phyloP scores from a whole-genome alignment of 2,797 vertebrate species.

The Austrolebias charrua region DNA sequence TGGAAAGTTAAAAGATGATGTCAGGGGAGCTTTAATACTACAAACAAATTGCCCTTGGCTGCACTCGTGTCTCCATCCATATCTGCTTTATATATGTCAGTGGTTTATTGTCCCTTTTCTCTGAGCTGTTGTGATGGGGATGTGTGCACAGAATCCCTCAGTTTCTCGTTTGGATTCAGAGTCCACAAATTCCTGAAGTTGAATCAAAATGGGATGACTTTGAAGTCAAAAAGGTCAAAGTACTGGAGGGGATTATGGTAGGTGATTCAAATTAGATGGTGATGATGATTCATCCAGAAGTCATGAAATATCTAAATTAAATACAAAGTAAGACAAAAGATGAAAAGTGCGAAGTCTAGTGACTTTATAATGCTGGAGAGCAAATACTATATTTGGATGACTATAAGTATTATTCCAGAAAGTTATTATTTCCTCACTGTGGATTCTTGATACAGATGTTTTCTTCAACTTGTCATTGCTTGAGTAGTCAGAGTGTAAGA shows the following conservation, averaged over 20 bases:
- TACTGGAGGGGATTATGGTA: constrained; percentile 22
- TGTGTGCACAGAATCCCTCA: constrained; percentile 21
- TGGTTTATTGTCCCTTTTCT: constrained; percentile 18
- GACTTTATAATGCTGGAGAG: constrained; percentile 7
- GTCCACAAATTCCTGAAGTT: constrained; percentile 36
- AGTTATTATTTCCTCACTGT: constrained; percentile 26
- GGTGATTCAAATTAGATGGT: constrained; percentile 26
- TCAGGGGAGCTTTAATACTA: too few species aligned
- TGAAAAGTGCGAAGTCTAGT: constrained; percentile 7
- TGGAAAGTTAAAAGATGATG: too few species aligned
- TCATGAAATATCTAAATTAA: constrained; percentile 15
- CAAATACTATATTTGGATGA: not conserved
- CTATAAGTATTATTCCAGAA: constrained; percentile 4
- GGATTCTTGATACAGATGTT: constrained; percentile 76
- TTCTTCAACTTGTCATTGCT: constrained; percentile 41
- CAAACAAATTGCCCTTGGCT: constrained; percentile 19
- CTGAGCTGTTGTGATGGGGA: constrained; percentile 27
- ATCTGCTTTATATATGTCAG: constrained; percentile 42
- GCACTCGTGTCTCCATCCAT: constrained; percentile 24
- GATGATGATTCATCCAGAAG: constrained; percentile 15
- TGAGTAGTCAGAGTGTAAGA: constrained; percentile 15
- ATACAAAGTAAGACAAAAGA: constrained; percentile 15
- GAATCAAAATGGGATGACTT: constrained; percentile 27
- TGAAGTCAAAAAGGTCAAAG: constrained; percentile 18
- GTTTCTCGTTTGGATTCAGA: constrained; percentile 46